Base-by-base conservation (phyloP, 2,797 vertebrate species). In the Falco peregrinus region DNA sequence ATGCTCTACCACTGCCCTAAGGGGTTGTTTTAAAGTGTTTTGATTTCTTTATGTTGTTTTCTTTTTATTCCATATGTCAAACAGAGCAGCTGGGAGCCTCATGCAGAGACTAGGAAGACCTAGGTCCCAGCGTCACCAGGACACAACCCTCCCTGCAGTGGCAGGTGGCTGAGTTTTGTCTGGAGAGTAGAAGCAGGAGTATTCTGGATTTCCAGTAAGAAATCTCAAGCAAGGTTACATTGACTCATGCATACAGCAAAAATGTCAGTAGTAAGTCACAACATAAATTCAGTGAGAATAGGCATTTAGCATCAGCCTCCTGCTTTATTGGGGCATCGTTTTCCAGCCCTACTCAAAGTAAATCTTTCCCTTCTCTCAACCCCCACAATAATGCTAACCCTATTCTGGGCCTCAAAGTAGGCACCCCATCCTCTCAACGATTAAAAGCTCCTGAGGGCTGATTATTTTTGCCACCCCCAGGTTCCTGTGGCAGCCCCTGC, bases 1-100 rank as follows among this genome's bases (percentile, higher is more conserved):
- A 81, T 86, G 61, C 65, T 93, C 64, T 80, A 74, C 65, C 65
- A 33, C 79, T 93, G 65, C 89, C 94, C 63, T 84, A 48, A 93
- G 89, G 94, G 83, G 51, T 33, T 81, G 73, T 83, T 97, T 92
- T 65, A 57, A 82, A 95, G 39, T 54, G 69, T 84, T 94, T 91
- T 90, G 76, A 81, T 94, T 88, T 31, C 43, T 88, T 88, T 65
- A 65, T 91, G 88, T 60, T 91, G 53, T 96, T 94, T 93, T 71
- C 68, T 93, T 93, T 92, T 86, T 50, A 76, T 90, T 95, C 87
- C 2, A 4, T 81, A 78, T 94, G 87, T 90, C 82, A 76, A 87
- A 81, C 47, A 16, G 65, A 48, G 22, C 50, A 56, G 35, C 82
- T 78, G 61, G 73, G 76, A 93, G 33, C 63, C 54, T 63, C 37